These are phyloP conservation scores for Chelonia mydas DNA, from an alignment of 2,797 vertebrate species.

Conservation along the genomic window DNA sequence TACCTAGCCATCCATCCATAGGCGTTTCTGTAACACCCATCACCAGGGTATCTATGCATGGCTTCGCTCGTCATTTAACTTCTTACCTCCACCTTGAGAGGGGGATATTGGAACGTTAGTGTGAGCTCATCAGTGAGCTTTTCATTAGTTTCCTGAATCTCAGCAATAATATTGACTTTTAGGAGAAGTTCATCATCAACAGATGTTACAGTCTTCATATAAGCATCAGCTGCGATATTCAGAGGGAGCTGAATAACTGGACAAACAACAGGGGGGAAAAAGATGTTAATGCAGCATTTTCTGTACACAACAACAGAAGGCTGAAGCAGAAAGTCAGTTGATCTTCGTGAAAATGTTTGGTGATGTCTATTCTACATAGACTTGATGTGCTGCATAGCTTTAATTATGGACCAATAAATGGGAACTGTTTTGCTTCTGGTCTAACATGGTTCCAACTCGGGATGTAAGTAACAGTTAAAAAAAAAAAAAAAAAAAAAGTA, in stretches of 20 bases:
- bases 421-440: background rate
- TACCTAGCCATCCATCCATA: background rate
- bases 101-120: conserved; percentile 66
- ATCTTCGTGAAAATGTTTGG: background rate
- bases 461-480: no score
- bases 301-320: rapidly evolving
- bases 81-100: conserved; percentile 76
- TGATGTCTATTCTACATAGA: background rate
- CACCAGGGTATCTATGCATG: background rate
- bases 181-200: conserved; percentile 71
- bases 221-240: conserved; percentile 28
- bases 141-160: conserved; percentile 43
- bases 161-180: conserved; percentile 47
- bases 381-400: background rate
- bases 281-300: background rate
- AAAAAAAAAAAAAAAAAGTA: no score
- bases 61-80: background rate
- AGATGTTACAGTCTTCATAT: conserved; percentile 36
- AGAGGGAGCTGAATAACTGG: conserved; percentile 68
- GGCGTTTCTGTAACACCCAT: background rate
- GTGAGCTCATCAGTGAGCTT: conserved; percentile 49
- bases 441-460: background rate
- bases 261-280: background rate
- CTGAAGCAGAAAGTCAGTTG: rapidly evolving
- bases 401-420: background rate